Conservation (phyloP, 2,797 vertebrate genomes). For the Tympanoctomys barrerae region DNA sequence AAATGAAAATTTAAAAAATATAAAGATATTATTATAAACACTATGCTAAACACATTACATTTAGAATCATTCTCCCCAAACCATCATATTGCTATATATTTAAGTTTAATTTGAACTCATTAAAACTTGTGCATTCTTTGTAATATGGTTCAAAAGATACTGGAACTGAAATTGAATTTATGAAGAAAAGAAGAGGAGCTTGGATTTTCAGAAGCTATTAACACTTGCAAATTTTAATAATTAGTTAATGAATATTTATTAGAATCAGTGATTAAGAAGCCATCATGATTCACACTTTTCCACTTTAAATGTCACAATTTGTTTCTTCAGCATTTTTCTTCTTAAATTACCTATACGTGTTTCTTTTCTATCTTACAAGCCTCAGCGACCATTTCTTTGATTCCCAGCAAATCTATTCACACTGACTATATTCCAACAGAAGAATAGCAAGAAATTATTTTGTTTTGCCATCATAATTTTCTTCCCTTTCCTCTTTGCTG, state of each 20-base stretch:
- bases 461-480: neutral
- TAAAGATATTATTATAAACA: neutral
- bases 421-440: neutral
- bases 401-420: neutral
- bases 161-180: neutral
- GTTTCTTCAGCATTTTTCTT: neutral
- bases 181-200: conserved; percentile 11
- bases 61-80: neutral
- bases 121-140: neutral
- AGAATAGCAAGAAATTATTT: neutral
- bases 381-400: neutral
- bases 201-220: conserved; percentile 1
- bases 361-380: neutral
- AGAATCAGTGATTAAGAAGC: conserved; percentile 13
- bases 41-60: neutral
- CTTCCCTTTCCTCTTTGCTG: neutral
- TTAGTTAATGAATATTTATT: conserved; percentile 64
- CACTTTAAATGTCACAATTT: conserved; percentile 64
- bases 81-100: neutral
- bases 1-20: neutral
- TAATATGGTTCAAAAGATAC: neutral
- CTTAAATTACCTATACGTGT: neutral
- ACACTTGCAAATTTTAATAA: conserved; percentile 53
- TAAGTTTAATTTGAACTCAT: neutral
- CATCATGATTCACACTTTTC: conserved; percentile 18